Evolutionary conservation across 2,888 invertebrate species (phyloP).

Genomic region (Agrenia bidenticulata): DNA sequence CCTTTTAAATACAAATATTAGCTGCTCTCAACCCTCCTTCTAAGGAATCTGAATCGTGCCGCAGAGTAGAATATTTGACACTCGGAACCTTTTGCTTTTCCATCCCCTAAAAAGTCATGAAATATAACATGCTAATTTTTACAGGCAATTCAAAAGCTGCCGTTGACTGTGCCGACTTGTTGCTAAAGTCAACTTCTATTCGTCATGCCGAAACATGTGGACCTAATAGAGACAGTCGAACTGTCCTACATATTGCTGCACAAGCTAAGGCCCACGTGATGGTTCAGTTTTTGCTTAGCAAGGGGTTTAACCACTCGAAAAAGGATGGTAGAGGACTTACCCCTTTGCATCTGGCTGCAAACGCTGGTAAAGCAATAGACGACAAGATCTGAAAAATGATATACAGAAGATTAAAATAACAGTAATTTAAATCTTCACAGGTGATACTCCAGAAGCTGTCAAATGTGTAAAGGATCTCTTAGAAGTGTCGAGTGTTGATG

Average conservation of each 20-base stretch:
- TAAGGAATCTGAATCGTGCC: constrained; percentile 10
- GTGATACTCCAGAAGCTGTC: constrained; percentile 37
- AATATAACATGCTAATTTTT: too few relatives aligned
- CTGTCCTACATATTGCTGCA: constrained; percentile 40
- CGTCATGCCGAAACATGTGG: constrained; percentile 33
- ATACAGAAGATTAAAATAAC: too few relatives aligned
- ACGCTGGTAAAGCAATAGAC: constrained; percentile 27
- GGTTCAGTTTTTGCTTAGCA: constrained; percentile 28
- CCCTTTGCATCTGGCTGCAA: constrained; percentile 31
- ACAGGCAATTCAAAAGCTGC: constrained; percentile 36
- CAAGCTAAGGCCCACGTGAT: constrained; percentile 28
- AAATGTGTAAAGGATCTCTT: constrained; percentile 30
- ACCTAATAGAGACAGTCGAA: constrained; percentile 22
- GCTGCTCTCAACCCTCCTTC: constrained; percentile 10
- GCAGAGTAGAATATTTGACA: background rate
- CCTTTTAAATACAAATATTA: too few relatives aligned
- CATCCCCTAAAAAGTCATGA: background rate
- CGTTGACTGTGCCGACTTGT: constrained; percentile 32
- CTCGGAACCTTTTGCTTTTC: background rate
- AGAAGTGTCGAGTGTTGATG: constrained; percentile 26
- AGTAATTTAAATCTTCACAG: constrained; percentile 13
- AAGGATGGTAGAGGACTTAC: constrained; percentile 31
- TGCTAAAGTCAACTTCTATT: constrained; percentile 25
- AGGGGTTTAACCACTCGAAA: constrained; percentile 35
- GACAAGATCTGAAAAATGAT: too few relatives aligned